Evolutionary conservation across 1,140 invertebrate species (phyloP), one percentile per base, ranked within the genome.

Genomic region (Pectinophora gossypiella): DNA sequence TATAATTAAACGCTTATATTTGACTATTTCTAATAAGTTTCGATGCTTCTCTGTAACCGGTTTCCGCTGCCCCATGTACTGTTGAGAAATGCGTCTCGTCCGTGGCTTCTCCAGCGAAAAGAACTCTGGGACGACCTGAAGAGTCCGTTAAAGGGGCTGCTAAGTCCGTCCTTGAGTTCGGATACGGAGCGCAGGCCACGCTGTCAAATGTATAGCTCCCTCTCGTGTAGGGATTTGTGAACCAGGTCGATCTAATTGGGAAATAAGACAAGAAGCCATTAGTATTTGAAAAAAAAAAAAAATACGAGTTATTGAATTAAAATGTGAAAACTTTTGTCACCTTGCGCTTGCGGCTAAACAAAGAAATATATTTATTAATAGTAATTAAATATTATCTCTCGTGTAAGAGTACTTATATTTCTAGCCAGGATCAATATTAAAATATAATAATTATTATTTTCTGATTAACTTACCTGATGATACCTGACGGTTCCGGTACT

Each of bases 21-120:
- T 66, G 68, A 51, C 59, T 68, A 23, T 5, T 2, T 18, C 54
- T 35, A 75, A 42, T 10, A 82, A n/a, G 15, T 54, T 83, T 59
- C 40, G 82, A 76, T 0, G 90, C 90, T 60, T 92, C 91, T 55
- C 90, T 76, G 50, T 75, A 76, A 0, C 91, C 91, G 3, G 85
- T 86, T 45, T 91, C 87, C 18, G 90, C 78, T 0, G 91, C 91
- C 4, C 91, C 91, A 68, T 92, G 91, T 2, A 91, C 91, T n/a
- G 90, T 92, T 0, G 90, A 90, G 67, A 90, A 92, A 61, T 89
- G 89, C 10, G 67, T 59, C 1, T 76, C 57, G 40, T 85, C 61
- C 0, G 88, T 87, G 0, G 88, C 88, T 62, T 89, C 89, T 0
- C 76, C 76, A 1, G 73, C 73, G 54, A 76, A 79, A 2, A 76